Percentiles rank a stretch among this genome's conserved stretches.
Evolutionary conservation across 2,888 invertebrate species (phyloP).

Genomic region (Acanthosepion pharaonis): DNA sequence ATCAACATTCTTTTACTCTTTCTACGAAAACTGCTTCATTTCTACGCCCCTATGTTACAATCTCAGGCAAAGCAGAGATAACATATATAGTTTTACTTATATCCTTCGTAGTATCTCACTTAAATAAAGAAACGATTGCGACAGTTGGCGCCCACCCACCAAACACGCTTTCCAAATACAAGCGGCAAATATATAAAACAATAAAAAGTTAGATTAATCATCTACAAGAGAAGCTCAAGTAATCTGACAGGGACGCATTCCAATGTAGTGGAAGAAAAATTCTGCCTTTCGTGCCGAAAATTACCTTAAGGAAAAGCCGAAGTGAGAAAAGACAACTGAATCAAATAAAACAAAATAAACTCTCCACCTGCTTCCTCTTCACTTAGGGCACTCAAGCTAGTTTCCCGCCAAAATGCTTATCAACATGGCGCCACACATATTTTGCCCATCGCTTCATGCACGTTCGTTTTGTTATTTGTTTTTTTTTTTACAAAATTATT

Average conservation of each 20-base stretch:
- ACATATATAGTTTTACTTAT: not conserved
- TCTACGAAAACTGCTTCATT: no score
- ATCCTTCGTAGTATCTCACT: not conserved
- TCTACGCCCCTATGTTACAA: no score
- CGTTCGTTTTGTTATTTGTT: no score
- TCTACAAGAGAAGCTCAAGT: not conserved
- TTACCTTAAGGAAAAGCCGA: not conserved
- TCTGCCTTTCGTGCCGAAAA: not conserved
- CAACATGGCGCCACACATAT: conserved; percentile 21
- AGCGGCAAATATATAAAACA: not conserved
- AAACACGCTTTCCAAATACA: not conserved
- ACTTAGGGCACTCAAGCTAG: not conserved
- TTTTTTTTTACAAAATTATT: no score
- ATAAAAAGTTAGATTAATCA: not conserved
- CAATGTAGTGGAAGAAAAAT: conserved; percentile 4
- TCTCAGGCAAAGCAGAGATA: no score
- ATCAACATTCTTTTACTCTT: no score
- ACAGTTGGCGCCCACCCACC: not conserved
- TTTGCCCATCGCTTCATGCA: not conserved
- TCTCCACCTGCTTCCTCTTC: conserved; percentile 33
- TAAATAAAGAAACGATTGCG: not conserved
- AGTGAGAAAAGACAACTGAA: not conserved
- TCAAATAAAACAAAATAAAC: not conserved
- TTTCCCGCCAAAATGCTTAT: conserved; percentile 17
- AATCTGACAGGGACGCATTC: not conserved